Conservation (phyloP, 2,113 vertebrate genomes). For the Cyanoliseus patagonus region DNA sequence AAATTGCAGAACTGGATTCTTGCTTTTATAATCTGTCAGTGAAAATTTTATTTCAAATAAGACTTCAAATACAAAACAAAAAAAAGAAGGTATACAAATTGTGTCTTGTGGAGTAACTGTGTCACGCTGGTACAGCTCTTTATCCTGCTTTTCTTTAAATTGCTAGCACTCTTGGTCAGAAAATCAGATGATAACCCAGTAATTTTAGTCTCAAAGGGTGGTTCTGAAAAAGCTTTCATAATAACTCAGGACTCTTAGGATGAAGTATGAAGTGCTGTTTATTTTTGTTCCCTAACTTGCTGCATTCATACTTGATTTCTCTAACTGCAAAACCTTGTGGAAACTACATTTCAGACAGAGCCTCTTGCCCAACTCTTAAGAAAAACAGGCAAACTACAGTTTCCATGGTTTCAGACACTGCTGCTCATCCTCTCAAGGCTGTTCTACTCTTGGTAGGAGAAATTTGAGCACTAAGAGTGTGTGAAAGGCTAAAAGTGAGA, state of each 20-base stretch:
- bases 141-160: not conserved
- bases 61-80: not conserved
- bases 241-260: not conserved
- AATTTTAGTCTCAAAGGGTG: not conserved
- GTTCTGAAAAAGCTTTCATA: not conserved
- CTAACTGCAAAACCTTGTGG: conserved; percentile 56
- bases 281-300: conserved; percentile 13
- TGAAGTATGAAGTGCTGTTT: conserved; percentile 21
- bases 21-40: not conserved
- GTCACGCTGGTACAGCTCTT: not conserved
- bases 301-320: conserved; percentile 20
- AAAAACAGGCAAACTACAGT: conserved; percentile 54
- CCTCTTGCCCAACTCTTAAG: conserved; percentile 31
- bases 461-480: not conserved
- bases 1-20: not conserved
- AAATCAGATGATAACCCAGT: not conserved
- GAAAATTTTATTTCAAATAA: not conserved
- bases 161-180: not conserved
- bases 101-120: not conserved
- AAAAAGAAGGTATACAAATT: not conserved
- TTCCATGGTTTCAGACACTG: conserved; percentile 62
- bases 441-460: not conserved
- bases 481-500: conserved; percentile 24
- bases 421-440: conserved; percentile 48
- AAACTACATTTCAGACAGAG: conserved; percentile 45